These are phyloP conservation scores for Amphipyra tragopoginis DNA, from an alignment of 2,888 invertebrate species.

Conservation along the genomic window DNA sequence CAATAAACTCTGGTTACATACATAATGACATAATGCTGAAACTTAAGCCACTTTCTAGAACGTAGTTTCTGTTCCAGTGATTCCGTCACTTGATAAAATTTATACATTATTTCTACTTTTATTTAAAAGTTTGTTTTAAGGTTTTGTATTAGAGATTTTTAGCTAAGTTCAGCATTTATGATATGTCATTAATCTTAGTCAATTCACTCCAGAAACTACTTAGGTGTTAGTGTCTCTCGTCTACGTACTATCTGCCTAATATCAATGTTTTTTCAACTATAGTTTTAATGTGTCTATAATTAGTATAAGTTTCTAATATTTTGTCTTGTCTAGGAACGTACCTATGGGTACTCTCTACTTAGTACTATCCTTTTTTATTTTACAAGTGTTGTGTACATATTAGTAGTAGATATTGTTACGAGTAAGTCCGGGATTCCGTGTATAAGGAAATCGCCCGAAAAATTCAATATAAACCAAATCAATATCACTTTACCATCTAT, in stretches of 20 bases:
- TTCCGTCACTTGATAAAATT: constrained; percentile 13
- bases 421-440: constrained; percentile 61
- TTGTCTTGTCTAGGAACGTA: constrained; percentile 52
- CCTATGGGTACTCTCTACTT: constrained; percentile 62
- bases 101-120: constrained; percentile 33
- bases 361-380: constrained; percentile 53
- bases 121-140: constrained; percentile 45
- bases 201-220: constrained; percentile 82
- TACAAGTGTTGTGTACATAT: constrained; percentile 83
- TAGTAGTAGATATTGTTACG: constrained; percentile 78
- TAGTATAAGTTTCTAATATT: constrained; percentile 60
- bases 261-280: constrained; percentile 64
- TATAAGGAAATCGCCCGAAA: constrained; percentile 45
- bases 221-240: constrained; percentile 69
- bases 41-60: constrained; percentile 27
- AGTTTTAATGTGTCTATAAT: constrained; percentile 64
- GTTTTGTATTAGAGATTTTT: constrained; percentile 28
- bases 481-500: constrained; percentile 52
- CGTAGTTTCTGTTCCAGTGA: constrained; percentile 15
- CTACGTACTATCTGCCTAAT: constrained; percentile 53
- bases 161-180: constrained; percentile 61
- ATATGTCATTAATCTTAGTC: constrained; percentile 82
- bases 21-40: constrained; percentile 62
- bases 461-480: constrained; percentile 59
- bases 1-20: constrained; percentile 44